Conservation (phyloP, 2,888 invertebrate genomes). For the Caenorhabditis panamensis region DNA sequence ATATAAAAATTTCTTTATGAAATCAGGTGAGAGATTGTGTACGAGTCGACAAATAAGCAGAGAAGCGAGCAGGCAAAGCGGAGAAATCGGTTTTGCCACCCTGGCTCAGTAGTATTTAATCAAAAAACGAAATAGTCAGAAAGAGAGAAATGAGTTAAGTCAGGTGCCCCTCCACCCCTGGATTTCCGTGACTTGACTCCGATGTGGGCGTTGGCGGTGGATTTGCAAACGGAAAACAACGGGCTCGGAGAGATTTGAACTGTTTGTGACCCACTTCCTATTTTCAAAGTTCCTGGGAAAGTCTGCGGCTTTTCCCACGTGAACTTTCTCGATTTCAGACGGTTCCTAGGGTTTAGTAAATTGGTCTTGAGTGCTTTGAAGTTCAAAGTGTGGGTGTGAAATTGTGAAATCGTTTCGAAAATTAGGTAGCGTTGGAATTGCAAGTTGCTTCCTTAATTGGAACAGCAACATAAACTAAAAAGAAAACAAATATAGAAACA, state of each 20-base stretch:
- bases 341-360: background rate
- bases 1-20: background rate
- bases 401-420: too few relatives aligned
- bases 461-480: too few relatives aligned
- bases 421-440: too few relatives aligned
- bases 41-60: conserved; percentile 20
- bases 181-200: too few relatives aligned
- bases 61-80: background rate
- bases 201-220: too few relatives aligned
- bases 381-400: too few relatives aligned
- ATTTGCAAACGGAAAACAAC: background rate
- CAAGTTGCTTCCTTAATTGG: too few relatives aligned
- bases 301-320: too few relatives aligned
- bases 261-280: too few relatives aligned
- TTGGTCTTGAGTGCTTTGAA: background rate
- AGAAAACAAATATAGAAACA: too few relatives aligned
- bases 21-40: conserved; percentile 12
- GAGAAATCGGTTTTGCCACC: conserved; percentile 38
- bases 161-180: conserved; percentile 23
- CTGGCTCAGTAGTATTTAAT: conserved; percentile 36
- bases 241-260: background rate
- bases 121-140: conserved; percentile 38
- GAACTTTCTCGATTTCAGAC: background rate
- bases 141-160: conserved; percentile 29
- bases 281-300: too few relatives aligned